Evolutionary conservation across 2,113 vertebrate species (phyloP), one percentile per base, ranked within the genome.

Genomic region (Nibea albiflora): DNA sequence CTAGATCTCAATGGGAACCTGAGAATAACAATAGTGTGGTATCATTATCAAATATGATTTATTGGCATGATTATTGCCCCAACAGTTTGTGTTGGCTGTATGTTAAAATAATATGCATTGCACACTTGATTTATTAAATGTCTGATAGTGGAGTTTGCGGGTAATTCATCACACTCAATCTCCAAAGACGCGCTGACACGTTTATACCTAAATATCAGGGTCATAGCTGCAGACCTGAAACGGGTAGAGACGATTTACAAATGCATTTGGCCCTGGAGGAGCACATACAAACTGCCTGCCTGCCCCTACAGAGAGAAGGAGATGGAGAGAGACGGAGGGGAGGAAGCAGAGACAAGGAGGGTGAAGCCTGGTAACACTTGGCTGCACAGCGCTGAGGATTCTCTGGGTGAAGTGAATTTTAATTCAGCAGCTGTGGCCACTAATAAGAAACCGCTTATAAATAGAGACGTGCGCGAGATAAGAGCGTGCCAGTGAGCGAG

Each of bases 121-220:
- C 89, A 86, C 80, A 72, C 84, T 92, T 94, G 94, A 95, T 94
- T 94, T 94, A 95, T 94, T 94, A 92, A 93, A 92, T 49, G 92
- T 85, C 86, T 90, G 85, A 90, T 84, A 71, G 92, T 76, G 72
- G 89, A 88, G 89, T 91, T 92, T 92, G 86, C 52, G 65, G 90
- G 90, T 85, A 89, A 93, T 95, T 94, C 46, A 94, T 95, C 93
- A 94, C 80, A 90, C 84, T 94, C 93, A 90, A 93, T 94, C 92
- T 94, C 91, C 84, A 89, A 91, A 94, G 90, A 87, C 80, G 65
- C 44, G 81, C 90, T 85, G 87, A 91, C 92, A 85, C 76, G 52
- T 92, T 83, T 84, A 80, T 83, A 89, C 90, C 76, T 73, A 94
- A 93, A 92, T 91, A 93, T 93, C 91, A 91, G 92, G 92, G 90